Evolutionary conservation across 2,888 invertebrate species (phyloP), one percentile per base, ranked within the genome.

Genomic region (Volucella inanis): DNA sequence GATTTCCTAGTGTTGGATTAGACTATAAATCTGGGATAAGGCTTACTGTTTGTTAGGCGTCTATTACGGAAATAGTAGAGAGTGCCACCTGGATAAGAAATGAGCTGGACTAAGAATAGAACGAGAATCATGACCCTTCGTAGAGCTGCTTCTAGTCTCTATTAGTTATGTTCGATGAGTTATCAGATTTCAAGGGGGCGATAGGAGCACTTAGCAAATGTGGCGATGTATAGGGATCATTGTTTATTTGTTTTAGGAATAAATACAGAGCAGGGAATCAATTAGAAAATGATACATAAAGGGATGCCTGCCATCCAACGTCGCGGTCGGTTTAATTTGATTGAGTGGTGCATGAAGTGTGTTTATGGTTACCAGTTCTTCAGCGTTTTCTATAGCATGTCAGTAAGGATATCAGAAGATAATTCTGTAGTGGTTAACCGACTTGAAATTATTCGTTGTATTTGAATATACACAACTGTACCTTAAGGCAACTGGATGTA

Each of bases 211-310:
- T 83, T 83, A 83, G 68, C 68, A 49, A 14, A 54, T 52, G 61
- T 55, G 67, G 45, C 45, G 67, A 61, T 65, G 67, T 47, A 41
- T 43, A 9, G 61, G 52, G 67, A 38, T 59, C 47, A 39, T 14
- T 15, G 39, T 52, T 14, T 68, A 38, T 71, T 52, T 49, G 31
- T 55, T 52, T 2, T 64, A 57, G 57, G 57, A 62, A 59, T 62
- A 61, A 18, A 77, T 47, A 54, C 50, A 71, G 64, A 39, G 65
- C 55, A 70, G 62, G 83, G 62, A 68, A 50, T 78, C 49, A 74
- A 68, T 68, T 68, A 68, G 68, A 83, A 83, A 83, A 68, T 83
- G 83, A 83, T 83, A 74, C 67, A 70, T 72, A 71, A 50, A 54
- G 31, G 38, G 76, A 54, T 70, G 43, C 22, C 3, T 22, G 22